A percentile compares a stretch with the other conserved stretches of the same genome.
Conservation (phyloP, 2,888 invertebrate species). For the Metacarcinus magister region DNA sequence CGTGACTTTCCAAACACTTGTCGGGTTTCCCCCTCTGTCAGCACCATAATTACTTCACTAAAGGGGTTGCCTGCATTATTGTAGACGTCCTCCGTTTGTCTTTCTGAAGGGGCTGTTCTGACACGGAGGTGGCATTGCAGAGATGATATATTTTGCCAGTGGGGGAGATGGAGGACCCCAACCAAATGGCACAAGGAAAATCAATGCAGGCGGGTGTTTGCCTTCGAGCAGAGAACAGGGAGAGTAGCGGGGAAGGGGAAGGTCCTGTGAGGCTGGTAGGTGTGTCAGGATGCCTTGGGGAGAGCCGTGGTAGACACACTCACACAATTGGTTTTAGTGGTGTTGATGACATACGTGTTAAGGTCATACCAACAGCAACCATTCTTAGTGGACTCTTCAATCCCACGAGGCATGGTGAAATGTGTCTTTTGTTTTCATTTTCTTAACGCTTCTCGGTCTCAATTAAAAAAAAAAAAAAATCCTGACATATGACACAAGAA, state of each 20-base stretch:
- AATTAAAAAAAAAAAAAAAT: not conserved
- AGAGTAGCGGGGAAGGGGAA: not conserved
- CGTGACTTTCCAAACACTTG: slow-evolving; percentile 12
- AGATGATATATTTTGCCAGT: not conserved
- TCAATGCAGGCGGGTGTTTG: not conserved
- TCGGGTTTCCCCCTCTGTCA: slow-evolving; percentile 19
- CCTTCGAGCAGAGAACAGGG: slow-evolving; percentile 31
- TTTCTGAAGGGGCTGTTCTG: slow-evolving; percentile 31
- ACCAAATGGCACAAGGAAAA: not conserved
- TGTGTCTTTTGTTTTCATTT: no score
- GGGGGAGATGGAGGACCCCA: slow-evolving; percentile 17
- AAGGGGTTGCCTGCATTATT: slow-evolving; percentile 3
- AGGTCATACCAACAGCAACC: no score
- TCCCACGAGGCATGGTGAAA: no score
- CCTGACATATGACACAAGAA: not conserved
- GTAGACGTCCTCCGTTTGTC: slow-evolving; percentile 1
- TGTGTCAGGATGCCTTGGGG: not conserved
- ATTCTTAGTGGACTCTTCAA: no score
- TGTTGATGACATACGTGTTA: no score
- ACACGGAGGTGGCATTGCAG: not conserved
- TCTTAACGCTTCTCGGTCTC: not conserved
- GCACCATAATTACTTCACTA: not conserved
- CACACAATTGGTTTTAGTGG: not conserved
- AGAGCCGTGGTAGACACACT: not conserved
- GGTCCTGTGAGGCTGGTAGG: not conserved